Percentiles rank a stretch among this genome's conserved stretches.
Evolutionary conservation across 2,113 vertebrate genomes (phyloP).

Genomic region (Equus przewalskii): DNA sequence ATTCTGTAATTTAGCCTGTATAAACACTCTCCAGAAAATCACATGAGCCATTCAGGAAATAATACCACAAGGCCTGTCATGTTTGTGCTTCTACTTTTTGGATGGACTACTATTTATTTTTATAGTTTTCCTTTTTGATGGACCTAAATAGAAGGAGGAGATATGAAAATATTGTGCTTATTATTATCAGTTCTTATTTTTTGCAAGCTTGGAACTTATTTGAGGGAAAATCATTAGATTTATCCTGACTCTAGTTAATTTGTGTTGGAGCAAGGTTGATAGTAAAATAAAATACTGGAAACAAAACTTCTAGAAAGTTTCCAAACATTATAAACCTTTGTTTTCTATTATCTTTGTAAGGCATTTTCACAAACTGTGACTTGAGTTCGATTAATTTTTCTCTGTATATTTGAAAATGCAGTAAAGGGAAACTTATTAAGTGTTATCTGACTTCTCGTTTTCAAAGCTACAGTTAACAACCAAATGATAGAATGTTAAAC

Average conservation of each 20-base stretch:
- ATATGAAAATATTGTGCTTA: constrained; percentile 68
- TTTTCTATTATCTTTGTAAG: constrained; percentile 47
- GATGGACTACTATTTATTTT: constrained; percentile 66
- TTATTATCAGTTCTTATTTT: constrained; percentile 72
- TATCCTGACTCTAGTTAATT: constrained; percentile 45
- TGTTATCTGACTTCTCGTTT: constrained; percentile 40
- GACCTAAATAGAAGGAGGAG: background rate
- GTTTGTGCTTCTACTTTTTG: constrained; percentile 57
- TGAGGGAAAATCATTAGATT: constrained; percentile 42
- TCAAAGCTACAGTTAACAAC: background rate
- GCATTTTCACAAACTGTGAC: background rate
- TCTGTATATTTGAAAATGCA: background rate
- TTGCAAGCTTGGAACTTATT: constrained; percentile 61
- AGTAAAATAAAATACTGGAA: constrained; percentile 70
- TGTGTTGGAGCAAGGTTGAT: constrained; percentile 66
- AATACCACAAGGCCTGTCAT: background rate
- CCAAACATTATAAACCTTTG: constrained; percentile 52
- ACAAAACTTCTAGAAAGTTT: constrained; percentile 56
- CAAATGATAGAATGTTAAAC: background rate
- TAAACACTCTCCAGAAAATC: constrained; percentile 39
- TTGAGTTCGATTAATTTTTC: background rate
- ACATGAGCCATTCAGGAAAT: constrained; percentile 47
- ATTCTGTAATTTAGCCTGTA: constrained; percentile 53
- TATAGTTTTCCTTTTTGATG: constrained; percentile 51
- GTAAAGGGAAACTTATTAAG: background rate